Evolutionary conservation across 2,797 vertebrate genomes (phyloP).

Genomic region (Numenius phaeopus): DNA sequence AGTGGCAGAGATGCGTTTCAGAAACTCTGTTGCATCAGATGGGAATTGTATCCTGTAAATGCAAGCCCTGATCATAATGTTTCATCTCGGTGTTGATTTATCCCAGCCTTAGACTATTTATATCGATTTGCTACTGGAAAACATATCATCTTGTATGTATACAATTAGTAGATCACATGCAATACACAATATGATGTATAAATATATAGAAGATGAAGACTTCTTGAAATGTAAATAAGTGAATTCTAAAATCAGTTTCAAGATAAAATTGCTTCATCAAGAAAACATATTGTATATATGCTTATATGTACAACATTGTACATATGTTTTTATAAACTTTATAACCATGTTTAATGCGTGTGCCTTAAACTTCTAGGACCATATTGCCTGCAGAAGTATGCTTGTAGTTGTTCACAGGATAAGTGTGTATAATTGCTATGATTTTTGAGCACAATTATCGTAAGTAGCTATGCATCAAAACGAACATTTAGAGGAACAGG

Average conservation of each 20-base stretch:
- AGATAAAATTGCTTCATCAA: background rate
- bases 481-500: background rate
- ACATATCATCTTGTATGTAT: background rate
- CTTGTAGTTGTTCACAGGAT: background rate
- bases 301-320: background rate
- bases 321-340: slow-evolving; percentile 37
- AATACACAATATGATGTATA: background rate
- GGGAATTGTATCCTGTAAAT: slow-evolving; percentile 36
- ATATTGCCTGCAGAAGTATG: slow-evolving; percentile 6
- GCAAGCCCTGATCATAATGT: background rate
- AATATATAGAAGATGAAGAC: background rate
- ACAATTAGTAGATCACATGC: too few species aligned
- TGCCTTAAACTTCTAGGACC: slow-evolving; percentile 20
- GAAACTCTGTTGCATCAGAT: background rate
- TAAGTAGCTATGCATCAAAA: background rate
- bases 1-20: background rate
- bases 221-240: background rate
- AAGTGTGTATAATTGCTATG: background rate
- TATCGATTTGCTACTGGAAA: background rate
- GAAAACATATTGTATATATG: background rate
- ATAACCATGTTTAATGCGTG: background rate
- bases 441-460: background rate
- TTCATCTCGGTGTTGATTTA: slow-evolving; percentile 51
- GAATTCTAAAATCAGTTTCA: background rate
- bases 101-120: background rate